Evolutionary conservation across 2,888 invertebrate genomes (phyloP).

Genomic region (Siphlonurus alternatus): DNA sequence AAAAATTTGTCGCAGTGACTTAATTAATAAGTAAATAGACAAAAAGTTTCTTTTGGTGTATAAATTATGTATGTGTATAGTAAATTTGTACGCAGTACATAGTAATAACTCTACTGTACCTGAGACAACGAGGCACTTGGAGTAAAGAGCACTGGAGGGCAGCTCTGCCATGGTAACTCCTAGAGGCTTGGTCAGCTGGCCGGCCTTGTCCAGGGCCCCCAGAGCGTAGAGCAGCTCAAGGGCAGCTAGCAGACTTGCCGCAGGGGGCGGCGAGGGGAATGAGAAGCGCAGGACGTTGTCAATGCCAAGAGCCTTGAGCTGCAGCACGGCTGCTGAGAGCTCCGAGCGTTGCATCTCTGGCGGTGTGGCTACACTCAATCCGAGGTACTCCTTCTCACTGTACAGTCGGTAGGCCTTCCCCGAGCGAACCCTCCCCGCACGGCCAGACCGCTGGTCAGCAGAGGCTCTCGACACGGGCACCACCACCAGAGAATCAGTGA

Average conservation of each 20-base stretch:
- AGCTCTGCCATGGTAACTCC: constrained; percentile 84
- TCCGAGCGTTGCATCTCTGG: constrained; percentile 90
- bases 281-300: constrained; percentile 79
- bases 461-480: constrained; percentile 75
- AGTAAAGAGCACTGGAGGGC: constrained; percentile 71
- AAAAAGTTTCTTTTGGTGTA: too few species aligned
- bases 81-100: too few species aligned
- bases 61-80: too few species aligned
- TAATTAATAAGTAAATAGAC: background rate
- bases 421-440: constrained; percentile 68
- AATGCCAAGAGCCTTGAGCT: constrained; percentile 87
- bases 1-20: too few species aligned
- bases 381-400: constrained; percentile 48
- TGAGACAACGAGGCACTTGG: constrained; percentile 67
- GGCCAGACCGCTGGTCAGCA: constrained; percentile 80
- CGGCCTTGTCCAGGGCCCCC: constrained; percentile 57
- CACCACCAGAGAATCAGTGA: constrained; percentile 67
- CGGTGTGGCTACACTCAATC: constrained; percentile 50
- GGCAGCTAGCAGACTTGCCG: constrained; percentile 65
- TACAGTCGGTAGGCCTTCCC: constrained; percentile 79
- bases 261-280: constrained; percentile 86
- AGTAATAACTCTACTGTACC: constrained; percentile 29
- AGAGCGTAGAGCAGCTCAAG: constrained; percentile 79
- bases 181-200: constrained; percentile 55
- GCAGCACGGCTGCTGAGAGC: constrained; percentile 66